Evolutionary conservation across 2,888 invertebrate genomes (phyloP), one percentile per base, ranked within the genome.

Genomic region (Melieria picta): DNA sequence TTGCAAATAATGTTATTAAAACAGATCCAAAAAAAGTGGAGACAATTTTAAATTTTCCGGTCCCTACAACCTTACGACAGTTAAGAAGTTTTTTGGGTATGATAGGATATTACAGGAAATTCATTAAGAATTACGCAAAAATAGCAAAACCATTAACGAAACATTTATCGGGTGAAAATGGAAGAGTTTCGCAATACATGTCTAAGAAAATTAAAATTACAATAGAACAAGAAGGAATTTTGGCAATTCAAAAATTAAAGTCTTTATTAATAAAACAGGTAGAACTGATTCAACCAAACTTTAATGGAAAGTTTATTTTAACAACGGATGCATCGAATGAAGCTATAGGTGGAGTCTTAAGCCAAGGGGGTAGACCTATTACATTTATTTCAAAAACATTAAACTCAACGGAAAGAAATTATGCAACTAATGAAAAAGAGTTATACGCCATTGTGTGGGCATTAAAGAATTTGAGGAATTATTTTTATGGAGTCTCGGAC

Each of bases 401-500:
- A 65, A 77, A 72, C n/a, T 67, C 74, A 60, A 71, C 78, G 0
- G 80, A 83, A 77, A 62, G 57, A 16, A 80, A 76, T 50, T 82
- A 81, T 64, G 75, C 77, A 0, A 77, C 80, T 1, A 81, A 82
- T n/a, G 83, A 85, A 72, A 83, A 83, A 63, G 83, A 85, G 75
- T 68, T 85, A 5, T 63, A 82, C 30, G 30, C 30, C 30, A 30
- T 30, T 30, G 30, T 30, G 30, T 30, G 30, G 81, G 82, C 81
- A 0, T 72, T 78, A 5, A 83, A 84, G 73, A 79, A 81, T 57
- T 83, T 85, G 11, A 66, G 83, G 58, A 83, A 82, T 4, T 84
- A 83, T 45, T 42, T 86, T 5, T 84, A 83, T 48, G 84, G 83
- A 4, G 77, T 77, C 45, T 77, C 52, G 7, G 63, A 72, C 43